These are phyloP conservation scores for Trochalopteron elliotii DNA, from an alignment of 2,113 vertebrate genomes.

Conservation along the genomic window DNA sequence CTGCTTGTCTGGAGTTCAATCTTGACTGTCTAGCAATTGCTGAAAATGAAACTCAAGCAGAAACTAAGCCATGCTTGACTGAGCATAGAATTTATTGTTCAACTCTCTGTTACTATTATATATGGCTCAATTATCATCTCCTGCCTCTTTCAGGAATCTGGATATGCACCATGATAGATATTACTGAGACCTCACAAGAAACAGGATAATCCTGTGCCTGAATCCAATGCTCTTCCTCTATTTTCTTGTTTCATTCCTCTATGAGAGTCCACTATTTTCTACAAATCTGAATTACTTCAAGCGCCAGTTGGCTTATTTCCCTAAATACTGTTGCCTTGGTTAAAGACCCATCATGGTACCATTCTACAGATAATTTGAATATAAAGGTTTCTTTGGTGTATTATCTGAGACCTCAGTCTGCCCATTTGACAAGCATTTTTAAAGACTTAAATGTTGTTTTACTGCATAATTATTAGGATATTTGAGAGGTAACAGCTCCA, in stretches of 20 bases:
- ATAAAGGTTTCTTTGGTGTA: not conserved
- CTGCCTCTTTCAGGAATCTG: not conserved
- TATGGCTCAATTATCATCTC: slow-evolving; percentile 2
- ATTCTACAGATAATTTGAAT: not conserved
- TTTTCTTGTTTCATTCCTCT: not conserved
- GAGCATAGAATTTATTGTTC: slow-evolving; percentile 18
- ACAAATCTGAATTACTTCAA: not conserved
- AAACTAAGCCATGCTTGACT: slow-evolving; percentile 35
- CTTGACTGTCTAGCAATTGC: slow-evolving; percentile 58
- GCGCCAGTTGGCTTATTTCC: not conserved
- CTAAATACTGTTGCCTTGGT: not conserved
- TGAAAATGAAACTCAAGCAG: slow-evolving; percentile 49
- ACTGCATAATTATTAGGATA: not conserved
- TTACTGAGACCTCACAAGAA: not conserved
- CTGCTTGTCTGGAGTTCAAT: slow-evolving; percentile 30
- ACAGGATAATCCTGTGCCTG: not conserved
- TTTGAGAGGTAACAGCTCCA: not conserved
- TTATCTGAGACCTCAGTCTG: not conserved
- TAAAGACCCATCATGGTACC: not conserved
- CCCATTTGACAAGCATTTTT: not conserved
- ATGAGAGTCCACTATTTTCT: not conserved
- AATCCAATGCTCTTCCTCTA: not conserved
- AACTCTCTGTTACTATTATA: not conserved
- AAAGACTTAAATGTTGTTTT: not conserved
- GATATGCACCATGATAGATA: not conserved